Percentiles rank a stretch among this genome's conserved stretches.
These are phyloP conservation scores for Caenorhabditis afra DNA, from an alignment of 2,888 invertebrate species.

Conservation along the genomic window DNA sequence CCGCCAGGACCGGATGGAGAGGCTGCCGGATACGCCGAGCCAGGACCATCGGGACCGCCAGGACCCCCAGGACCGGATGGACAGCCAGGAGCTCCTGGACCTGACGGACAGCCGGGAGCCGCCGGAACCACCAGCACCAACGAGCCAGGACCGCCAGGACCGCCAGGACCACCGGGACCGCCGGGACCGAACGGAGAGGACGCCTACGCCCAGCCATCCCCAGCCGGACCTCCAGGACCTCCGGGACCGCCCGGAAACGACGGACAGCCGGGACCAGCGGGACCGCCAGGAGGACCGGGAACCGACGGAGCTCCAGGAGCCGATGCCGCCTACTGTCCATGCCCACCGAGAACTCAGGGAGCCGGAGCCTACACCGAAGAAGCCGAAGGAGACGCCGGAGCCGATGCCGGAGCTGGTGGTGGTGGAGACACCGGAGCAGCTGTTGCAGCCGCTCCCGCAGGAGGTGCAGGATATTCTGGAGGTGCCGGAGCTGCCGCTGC, in stretches of 20 bases:
- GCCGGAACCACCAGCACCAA: slow-evolving; percentile 59
- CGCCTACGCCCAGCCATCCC: slow-evolving; percentile 60
- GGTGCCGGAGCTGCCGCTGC: neutral
- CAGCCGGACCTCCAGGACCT: slow-evolving; percentile 69
- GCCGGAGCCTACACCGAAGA: slow-evolving; percentile 42
- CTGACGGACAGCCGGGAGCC: slow-evolving; percentile 58
- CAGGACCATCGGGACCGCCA: slow-evolving; percentile 58
- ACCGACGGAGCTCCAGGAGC: slow-evolving; percentile 63
- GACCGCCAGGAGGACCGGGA: slow-evolving; percentile 63
- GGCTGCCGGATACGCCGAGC: slow-evolving; percentile 35
- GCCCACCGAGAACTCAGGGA: slow-evolving; percentile 60
- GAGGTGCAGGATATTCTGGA: slow-evolving; percentile 8
- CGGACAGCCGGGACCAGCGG: slow-evolving; percentile 62
- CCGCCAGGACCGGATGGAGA: slow-evolving; percentile 55
- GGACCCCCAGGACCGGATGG: slow-evolving; percentile 66
- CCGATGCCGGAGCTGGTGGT: slow-evolving; percentile 5
- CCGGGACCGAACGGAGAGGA: slow-evolving; percentile 64
- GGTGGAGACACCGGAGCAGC: slow-evolving; percentile 4
- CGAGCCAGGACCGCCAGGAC: slow-evolving; percentile 66
- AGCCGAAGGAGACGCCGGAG: slow-evolving; percentile 19
- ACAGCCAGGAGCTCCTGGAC: slow-evolving; percentile 63
- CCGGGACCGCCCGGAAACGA: slow-evolving; percentile 66
- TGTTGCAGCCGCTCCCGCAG: slow-evolving; percentile 7
- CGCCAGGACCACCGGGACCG: slow-evolving; percentile 68
- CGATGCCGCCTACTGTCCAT: slow-evolving; percentile 62